Evolutionary conservation across 2,113 vertebrate species (phyloP), one percentile per base, ranked within the genome.

Genomic region (Takifugu flavidus): DNA sequence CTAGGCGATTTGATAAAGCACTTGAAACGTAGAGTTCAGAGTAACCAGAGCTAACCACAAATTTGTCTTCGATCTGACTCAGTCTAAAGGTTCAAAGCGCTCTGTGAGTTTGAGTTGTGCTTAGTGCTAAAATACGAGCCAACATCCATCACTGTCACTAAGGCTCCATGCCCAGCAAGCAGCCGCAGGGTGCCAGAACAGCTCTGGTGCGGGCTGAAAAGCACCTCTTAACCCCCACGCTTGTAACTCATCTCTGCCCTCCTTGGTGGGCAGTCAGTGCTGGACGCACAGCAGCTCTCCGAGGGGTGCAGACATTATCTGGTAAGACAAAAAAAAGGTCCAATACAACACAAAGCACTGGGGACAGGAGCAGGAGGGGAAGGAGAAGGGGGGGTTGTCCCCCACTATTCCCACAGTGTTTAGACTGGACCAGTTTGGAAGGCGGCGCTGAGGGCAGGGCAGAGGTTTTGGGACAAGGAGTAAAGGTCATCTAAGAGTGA

Each of bases 351-450:
- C 85, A 88, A 89, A 84, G 82, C 83, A 64, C 58, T 49, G 64
- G 75, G 25, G 55, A 62, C 13, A 59, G 72, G 25, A 54, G 67
- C 13, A 55, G 72, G 57, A 39, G 7, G 7, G 7, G 34, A 10
- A 10, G 34, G 34, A 39, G 1, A 10, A 39, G 34, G 34, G 4
- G 34, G 34, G 34, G 7, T 39, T 6, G 7, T 39, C 34, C 34
- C 34, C 34, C 34, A 39, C 34, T 39, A 39, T 89, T 86, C 85
- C 80, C 86, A 89, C 83, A 88, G 79, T 79, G 85, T 87, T 87
- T 78, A 82, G 80, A 47, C 29, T 29, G 65, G 67, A n/a, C 56
- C 77, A 53, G 62, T 62, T 64, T 66, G 71, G 60, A 64, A 58
- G 59, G 80, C 70, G 88, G 80, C 57, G 78, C 65, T 1, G 66